A percentile compares a stretch with the other conserved stretches of the same genome.
phyloP scores from a whole-genome alignment of 2,113 vertebrate genomes.

The Calidris pugnax region DNA sequence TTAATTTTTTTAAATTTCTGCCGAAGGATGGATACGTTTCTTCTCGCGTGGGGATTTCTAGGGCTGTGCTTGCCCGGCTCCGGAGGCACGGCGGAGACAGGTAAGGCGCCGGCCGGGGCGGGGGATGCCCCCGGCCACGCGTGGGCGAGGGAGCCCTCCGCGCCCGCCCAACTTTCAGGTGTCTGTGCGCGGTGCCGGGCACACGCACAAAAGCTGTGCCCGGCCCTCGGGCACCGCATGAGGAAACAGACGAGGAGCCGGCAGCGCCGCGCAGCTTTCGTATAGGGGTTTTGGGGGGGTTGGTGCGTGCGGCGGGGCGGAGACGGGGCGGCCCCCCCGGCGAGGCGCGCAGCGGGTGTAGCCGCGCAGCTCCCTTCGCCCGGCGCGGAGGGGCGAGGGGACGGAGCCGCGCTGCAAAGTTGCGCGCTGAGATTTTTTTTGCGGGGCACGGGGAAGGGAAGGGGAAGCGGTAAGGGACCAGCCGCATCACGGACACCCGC shows the following conservation, averaged over 20 bases:
- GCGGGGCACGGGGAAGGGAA: not conserved
- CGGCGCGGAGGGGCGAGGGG: not conserved
- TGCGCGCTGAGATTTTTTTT: not conserved
- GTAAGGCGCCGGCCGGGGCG: conserved; percentile 71
- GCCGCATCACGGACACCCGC: not conserved
- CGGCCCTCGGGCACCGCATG: not conserved
- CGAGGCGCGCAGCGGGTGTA: not conserved
- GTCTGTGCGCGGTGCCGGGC: not conserved
- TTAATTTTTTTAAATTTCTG: not conserved
- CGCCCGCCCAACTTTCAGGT: not conserved
- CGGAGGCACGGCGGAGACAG: conserved; percentile 80
- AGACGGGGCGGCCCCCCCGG: not conserved
- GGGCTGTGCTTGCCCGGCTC: conserved; percentile 73
- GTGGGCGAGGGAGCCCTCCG: not conserved
- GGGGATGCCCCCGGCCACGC: not conserved
- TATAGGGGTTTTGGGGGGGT: not conserved
- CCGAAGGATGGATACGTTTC: conserved; percentile 84
- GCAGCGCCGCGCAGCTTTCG: not conserved
- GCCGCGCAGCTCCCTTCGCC: not conserved
- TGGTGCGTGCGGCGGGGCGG: not conserved
- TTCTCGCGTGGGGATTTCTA: conserved; percentile 85
- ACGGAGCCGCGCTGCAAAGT: not conserved
- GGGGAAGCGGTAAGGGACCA: not conserved
- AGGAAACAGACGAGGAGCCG: not conserved
- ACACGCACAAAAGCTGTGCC: not conserved